phyloP scores from a whole-genome alignment of 2,113 vertebrate genomes.

The Oostethus manadensis region DNA sequence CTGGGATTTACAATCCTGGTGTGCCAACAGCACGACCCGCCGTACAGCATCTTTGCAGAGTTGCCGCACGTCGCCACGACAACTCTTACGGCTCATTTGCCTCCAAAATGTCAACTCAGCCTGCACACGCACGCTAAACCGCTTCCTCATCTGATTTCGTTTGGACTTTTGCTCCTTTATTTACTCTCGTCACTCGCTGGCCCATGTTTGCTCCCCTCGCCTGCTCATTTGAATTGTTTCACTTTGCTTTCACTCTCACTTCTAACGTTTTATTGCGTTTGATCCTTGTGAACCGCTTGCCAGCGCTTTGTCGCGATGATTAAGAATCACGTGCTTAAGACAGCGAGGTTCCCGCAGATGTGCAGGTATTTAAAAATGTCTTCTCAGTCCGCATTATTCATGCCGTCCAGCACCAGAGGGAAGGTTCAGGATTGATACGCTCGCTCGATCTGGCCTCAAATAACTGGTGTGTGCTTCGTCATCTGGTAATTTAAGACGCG shows the following conservation, averaged over 20 bases:
- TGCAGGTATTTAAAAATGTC: constrained; percentile 71
- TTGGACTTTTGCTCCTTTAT: constrained; percentile 21
- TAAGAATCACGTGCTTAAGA: constrained; percentile 67
- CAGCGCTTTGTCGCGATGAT: constrained; percentile 73
- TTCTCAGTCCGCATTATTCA: constrained; percentile 30
- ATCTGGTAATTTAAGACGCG: no score
- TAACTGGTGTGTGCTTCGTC: background rate
- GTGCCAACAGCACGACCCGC: no score
- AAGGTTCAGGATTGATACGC: constrained; percentile 28
- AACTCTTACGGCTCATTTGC: constrained; percentile 38
- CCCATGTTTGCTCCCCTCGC: constrained; percentile 43
- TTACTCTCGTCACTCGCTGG: constrained; percentile 42
- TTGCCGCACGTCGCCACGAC: constrained; percentile 39
- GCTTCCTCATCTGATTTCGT: constrained; percentile 15
- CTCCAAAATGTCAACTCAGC: background rate
- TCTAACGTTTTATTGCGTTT: constrained; percentile 69
- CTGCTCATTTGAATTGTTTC: constrained; percentile 28
- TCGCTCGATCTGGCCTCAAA: background rate
- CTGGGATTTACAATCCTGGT: background rate
- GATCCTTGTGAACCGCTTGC: constrained; percentile 65
- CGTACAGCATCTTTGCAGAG: constrained; percentile 15
- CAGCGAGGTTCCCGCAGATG: constrained; percentile 62
- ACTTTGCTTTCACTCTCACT: constrained; percentile 34
- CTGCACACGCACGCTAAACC: background rate
- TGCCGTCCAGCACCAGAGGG: constrained; percentile 17